phyloP scores from a whole-genome alignment of 2,888 invertebrate species.

The Timandra comae region DNA sequence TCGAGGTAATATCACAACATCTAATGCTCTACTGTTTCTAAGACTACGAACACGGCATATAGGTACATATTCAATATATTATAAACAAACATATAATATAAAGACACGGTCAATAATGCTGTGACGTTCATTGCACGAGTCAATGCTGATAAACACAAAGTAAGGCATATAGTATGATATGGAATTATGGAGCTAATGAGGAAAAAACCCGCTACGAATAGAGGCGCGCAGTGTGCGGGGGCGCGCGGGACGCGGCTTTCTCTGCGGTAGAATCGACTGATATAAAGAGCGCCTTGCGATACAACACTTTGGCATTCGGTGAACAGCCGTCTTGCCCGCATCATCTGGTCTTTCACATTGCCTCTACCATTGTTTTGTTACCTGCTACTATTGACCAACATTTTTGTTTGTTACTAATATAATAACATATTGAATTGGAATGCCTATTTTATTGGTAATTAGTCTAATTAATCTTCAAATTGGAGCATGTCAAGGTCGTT shows the following conservation, averaged over 20 bases:
- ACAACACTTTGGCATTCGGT: slow-evolving; percentile 74
- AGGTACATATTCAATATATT: not conserved
- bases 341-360: slow-evolving; percentile 50
- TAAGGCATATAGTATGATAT: slow-evolving; percentile 54
- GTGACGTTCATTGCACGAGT: slow-evolving; percentile 49
- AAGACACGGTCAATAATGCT: slow-evolving; percentile 31
- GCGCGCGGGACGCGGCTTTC: slow-evolving; percentile 71
- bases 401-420: slow-evolving; percentile 55
- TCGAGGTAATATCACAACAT: slow-evolving; percentile 2
- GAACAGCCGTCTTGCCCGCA: slow-evolving; percentile 73
- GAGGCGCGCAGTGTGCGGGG: slow-evolving; percentile 51
- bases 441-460: slow-evolving; percentile 62
- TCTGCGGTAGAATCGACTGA: slow-evolving; percentile 61
- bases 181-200: slow-evolving; percentile 70
- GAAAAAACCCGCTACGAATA: slow-evolving; percentile 71
- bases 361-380: slow-evolving; percentile 49
- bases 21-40: not conserved
- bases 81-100: slow-evolving; percentile 2
- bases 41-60: too few relatives aligned
- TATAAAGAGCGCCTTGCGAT: slow-evolving; percentile 72
- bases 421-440: slow-evolving; percentile 45
- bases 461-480: slow-evolving; percentile 60
- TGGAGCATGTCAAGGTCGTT: slow-evolving; percentile 71
- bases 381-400: slow-evolving; percentile 43
- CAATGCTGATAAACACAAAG: slow-evolving; percentile 63